Evolutionary conservation across 2,113 vertebrate genomes (phyloP).

Genomic region (Ranitomeya variabilis): DNA sequence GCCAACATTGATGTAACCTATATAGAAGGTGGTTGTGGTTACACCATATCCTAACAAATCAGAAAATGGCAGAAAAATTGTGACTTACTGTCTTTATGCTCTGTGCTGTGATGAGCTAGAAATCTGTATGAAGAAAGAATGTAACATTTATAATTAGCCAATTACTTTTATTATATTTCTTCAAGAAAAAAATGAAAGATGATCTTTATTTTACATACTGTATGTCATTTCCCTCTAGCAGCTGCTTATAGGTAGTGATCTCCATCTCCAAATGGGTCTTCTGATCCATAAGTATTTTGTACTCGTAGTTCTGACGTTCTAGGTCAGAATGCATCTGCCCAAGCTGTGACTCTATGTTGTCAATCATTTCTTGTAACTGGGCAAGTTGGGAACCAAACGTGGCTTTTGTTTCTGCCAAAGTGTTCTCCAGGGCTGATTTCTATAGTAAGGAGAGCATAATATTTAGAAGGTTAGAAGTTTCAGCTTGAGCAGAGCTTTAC

Average conservation of each 20-base stretch:
- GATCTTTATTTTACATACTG: slow-evolving; percentile 10
- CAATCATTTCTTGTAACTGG: slow-evolving; percentile 68
- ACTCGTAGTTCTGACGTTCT: slow-evolving; percentile 70
- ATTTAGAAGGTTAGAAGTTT: background rate
- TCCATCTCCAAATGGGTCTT: slow-evolving; percentile 59
- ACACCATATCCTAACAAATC: background rate
- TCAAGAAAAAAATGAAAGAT: background rate
- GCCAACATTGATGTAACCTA: too few relatives aligned
- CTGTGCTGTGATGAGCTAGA: slow-evolving; percentile 5
- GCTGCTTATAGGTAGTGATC: slow-evolving; percentile 53
- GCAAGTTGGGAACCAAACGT: slow-evolving; percentile 68
- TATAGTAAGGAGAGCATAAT: slow-evolving; percentile 52
- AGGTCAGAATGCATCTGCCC: slow-evolving; percentile 64
- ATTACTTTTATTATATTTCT: background rate
- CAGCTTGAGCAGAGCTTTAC: background rate
- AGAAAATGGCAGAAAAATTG: background rate
- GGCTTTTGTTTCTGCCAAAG: slow-evolving; percentile 69
- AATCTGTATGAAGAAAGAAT: background rate
- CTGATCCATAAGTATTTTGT: slow-evolving; percentile 65
- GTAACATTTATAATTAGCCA: background rate
- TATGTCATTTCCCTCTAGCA: slow-evolving; percentile 45
- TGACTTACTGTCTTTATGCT: slow-evolving; percentile 32
- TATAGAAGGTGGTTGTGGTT: too few relatives aligned
- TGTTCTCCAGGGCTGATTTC: slow-evolving; percentile 73
- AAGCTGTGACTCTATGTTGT: slow-evolving; percentile 68